phyloP scores from a whole-genome alignment of 2,113 vertebrate genomes.

The Sphyrna mokarran region DNA sequence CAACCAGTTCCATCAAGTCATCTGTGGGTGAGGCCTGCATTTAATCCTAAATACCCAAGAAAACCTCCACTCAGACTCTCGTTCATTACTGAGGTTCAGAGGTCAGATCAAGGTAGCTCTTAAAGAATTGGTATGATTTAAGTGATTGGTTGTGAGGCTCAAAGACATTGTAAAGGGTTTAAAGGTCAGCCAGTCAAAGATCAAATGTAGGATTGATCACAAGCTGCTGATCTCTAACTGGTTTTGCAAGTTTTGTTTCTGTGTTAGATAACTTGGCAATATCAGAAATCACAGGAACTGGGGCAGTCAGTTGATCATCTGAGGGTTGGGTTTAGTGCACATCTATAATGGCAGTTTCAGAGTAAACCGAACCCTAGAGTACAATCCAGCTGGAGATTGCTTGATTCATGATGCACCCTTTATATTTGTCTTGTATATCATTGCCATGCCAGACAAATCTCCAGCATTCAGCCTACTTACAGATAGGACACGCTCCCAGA shows the following conservation, averaged over 20 bases:
- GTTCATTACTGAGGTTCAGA: background rate
- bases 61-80: background rate
- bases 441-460: background rate
- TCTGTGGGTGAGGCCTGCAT: background rate
- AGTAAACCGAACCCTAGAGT: background rate
- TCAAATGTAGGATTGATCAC: background rate
- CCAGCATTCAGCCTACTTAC: background rate
- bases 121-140: background rate
- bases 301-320: background rate
- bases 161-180: background rate
- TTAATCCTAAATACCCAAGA: background rate
- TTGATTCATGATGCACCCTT: background rate
- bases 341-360: background rate
- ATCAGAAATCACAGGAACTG: background rate
- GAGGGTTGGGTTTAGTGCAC: background rate
- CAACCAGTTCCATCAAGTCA: background rate
- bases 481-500: background rate
- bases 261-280: background rate
- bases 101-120: background rate
- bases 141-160: background rate
- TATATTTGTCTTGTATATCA: background rate
- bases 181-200: background rate
- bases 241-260: background rate
- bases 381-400: background rate
- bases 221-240: background rate